phyloP scores from a whole-genome alignment of 2,113 vertebrate species.

The Crotophaga sulcirostris region DNA sequence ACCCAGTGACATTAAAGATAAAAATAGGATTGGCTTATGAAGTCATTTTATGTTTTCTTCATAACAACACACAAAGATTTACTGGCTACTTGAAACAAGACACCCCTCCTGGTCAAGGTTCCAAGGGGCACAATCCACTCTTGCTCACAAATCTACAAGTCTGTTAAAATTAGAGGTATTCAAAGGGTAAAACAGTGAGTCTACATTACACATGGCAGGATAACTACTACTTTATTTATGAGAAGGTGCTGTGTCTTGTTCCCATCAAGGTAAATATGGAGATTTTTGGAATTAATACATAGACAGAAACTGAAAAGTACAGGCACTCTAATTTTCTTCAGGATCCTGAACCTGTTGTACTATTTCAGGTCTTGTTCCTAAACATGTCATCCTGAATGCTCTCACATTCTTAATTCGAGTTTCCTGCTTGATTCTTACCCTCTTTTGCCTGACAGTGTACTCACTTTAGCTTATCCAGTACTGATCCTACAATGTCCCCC shows the following conservation, averaged over 20 bases:
- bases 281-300: background rate
- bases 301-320: background rate
- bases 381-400: background rate
- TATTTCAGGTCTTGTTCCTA: background rate
- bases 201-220: background rate
- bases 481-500: background rate
- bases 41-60: constrained; percentile 39
- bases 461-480: background rate
- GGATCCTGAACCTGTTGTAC: background rate
- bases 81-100: background rate
- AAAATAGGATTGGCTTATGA: constrained; percentile 25
- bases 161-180: background rate
- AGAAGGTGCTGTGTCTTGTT: background rate
- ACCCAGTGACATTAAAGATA: constrained; percentile 23
- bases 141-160: background rate
- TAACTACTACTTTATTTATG: fast-evolving
- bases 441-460: background rate
- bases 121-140: background rate
- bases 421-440: background rate
- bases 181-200: background rate
- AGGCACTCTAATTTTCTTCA: background rate
- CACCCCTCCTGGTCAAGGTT: background rate
- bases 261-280: background rate
- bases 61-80: constrained; percentile 15
- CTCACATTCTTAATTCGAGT: background rate